Conservation (phyloP, 2,797 vertebrate species). For the Phoeniculus purpureus region DNA sequence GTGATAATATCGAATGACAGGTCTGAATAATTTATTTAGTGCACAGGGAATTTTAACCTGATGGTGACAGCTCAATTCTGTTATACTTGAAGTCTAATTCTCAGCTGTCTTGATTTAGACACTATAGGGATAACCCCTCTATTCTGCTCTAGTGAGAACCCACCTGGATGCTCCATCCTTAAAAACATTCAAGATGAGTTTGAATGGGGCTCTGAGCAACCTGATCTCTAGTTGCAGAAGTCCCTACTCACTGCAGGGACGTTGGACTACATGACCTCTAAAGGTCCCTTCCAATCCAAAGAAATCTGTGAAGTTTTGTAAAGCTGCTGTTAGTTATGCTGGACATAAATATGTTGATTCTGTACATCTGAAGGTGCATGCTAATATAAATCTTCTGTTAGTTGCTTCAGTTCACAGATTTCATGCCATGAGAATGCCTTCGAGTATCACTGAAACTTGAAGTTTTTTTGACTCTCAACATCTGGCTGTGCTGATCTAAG, state of each 20-base stretch:
- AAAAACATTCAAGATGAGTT: background rate
- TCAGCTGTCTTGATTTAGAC: background rate
- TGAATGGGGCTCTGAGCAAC: fast-evolving
- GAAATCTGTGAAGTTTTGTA: background rate
- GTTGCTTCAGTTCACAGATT: background rate
- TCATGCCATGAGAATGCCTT: background rate
- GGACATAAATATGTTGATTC: background rate
- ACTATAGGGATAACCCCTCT: background rate
- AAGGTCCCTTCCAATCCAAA: no score
- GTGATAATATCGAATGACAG: background rate
- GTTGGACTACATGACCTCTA: no score
- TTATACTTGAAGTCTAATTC: background rate
- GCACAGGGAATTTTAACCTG: background rate
- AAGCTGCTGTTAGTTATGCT: background rate
- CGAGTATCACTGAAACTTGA: background rate
- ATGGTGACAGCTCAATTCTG: background rate
- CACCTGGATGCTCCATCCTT: background rate
- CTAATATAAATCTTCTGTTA: background rate
- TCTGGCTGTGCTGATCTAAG: background rate
- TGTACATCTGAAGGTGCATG: background rate
- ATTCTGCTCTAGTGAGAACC: no score
- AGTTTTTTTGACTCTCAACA: background rate
- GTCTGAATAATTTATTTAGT: background rate
- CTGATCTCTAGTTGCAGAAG: background rate
- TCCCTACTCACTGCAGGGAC: background rate